phyloP scores from a whole-genome alignment of 2,113 vertebrate species.

The Sinocyclocheilus anshuiensis region DNA sequence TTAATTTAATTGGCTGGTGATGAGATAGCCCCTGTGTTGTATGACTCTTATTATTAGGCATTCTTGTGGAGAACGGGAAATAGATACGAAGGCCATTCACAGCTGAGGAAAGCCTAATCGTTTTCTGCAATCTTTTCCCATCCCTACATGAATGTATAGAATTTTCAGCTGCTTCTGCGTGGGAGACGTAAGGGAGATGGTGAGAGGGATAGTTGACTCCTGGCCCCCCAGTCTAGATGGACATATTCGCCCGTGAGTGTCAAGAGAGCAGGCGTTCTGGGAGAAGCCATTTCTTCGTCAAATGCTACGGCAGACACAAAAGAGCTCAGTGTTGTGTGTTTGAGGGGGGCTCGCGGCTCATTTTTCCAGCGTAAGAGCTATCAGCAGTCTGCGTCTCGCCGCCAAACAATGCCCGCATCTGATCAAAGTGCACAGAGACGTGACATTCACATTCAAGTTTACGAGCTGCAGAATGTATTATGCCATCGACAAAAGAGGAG shows the following conservation, averaged over 20 bases:
- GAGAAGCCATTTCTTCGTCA: slow-evolving; percentile 26
- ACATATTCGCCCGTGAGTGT: slow-evolving; percentile 35
- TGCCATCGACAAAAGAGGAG: slow-evolving; percentile 49
- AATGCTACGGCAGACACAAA: slow-evolving; percentile 45
- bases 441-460: slow-evolving; percentile 76
- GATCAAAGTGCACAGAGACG: slow-evolving; percentile 83
- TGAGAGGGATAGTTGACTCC: slow-evolving; percentile 20
- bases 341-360: slow-evolving; percentile 16
- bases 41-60: slow-evolving; percentile 51
- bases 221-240: slow-evolving; percentile 52
- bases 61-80: slow-evolving; percentile 61
- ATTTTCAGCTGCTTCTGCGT: slow-evolving; percentile 1
- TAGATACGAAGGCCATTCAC: slow-evolving; percentile 53
- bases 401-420: slow-evolving; percentile 75
- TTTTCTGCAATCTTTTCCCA: slow-evolving; percentile 60
- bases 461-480: slow-evolving; percentile 62
- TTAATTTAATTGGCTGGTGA: slow-evolving; percentile 61
- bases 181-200: slow-evolving; percentile 30
- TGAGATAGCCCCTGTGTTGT: slow-evolving; percentile 61
- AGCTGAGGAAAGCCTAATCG: slow-evolving; percentile 61
- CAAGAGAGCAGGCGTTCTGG: slow-evolving; percentile 34
- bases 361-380: slow-evolving; percentile 38
- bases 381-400: slow-evolving; percentile 41
- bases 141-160: slow-evolving; percentile 23
- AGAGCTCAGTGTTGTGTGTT: slow-evolving; percentile 45